Base-by-base conservation (phyloP, 2,797 vertebrate genomes). In the Hafferia zeledoni region DNA sequence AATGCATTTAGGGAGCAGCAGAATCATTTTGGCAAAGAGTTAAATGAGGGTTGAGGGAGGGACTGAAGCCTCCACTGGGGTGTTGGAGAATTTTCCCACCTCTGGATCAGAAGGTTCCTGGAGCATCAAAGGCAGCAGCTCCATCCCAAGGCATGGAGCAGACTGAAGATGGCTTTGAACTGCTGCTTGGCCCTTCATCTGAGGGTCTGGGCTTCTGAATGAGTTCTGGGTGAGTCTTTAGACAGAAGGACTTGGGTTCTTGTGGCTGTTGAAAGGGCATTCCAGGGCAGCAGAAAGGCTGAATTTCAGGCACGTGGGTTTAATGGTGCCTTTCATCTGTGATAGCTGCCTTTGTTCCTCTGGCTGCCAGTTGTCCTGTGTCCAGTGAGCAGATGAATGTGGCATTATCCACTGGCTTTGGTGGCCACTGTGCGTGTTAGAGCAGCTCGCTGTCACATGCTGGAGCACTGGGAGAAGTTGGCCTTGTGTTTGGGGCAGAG, bases 391-490 rank as follows among this genome's bases (percentile, higher is more conserved):
- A 27, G 94, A 82, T 97, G 95, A 96, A 94, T 93, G 91, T 90
- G 91, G 60, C 52, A 93, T 96, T 96, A 94, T 95, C 93, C 0
- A 1, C 83, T 39, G 87, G 91, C 84, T 85, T 89, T 65, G 87
- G 84, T 72, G 84, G 93, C 93, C 91, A 82, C 93, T 89, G 83
- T 96, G 91, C 55, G 11, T 18, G 49, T 79, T 63, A 52, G 76
- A 88, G 89, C 90, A 64, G 81, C 91, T 83, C 28, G 6, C 74
- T 93, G 93, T 95, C 94, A 96, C 96, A 87, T 95, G 95, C 82
- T 91, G 87, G 76, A 93, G 87, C 77, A 15, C 83, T 93, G 10
- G 83, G 79, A 82, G 91, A 91, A 70, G 80, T 22, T 94, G 85
- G 91, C 91, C 68, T 89, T 13, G 2, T 61, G 81, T 43, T 94